These are phyloP conservation scores for Lepidocolaptes lacrymiger DNA, from an alignment of 2,797 vertebrate genomes.

Conservation along the genomic window DNA sequence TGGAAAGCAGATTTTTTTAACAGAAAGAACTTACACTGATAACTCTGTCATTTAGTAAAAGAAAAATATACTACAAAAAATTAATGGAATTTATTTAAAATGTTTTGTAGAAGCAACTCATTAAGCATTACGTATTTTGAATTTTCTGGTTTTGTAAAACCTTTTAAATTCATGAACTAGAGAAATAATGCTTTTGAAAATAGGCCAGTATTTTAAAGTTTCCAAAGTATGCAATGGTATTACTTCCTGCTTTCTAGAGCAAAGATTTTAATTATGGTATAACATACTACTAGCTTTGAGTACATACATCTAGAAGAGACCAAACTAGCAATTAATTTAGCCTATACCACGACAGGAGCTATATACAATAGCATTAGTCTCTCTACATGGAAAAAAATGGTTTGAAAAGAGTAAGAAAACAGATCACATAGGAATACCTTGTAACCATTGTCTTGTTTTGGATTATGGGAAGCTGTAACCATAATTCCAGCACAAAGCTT, in stretches of 20 bases:
- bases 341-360: not conserved
- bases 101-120: not conserved
- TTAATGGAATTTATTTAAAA: not conserved
- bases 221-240: not conserved
- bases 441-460: conserved; percentile 97
- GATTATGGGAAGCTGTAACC: conserved; percentile 97
- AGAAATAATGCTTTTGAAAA: not conserved
- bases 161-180: not conserved
- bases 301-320: not conserved
- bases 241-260: not conserved
- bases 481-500: conserved; percentile 94
- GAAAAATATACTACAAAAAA: not conserved
- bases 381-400: not conserved
- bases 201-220: not conserved
- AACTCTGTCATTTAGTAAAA: not conserved
- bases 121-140: not conserved
- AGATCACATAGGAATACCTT: conserved; percentile 81
- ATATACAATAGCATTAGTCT: not conserved
- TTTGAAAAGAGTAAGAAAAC: not conserved
- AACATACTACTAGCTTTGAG: not conserved
- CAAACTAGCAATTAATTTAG: not conserved
- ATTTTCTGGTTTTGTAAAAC: not conserved
- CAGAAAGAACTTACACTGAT: not conserved
- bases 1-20: not conserved
- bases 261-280: not conserved